Conservation (phyloP, 1,140 invertebrate genomes). For the Micrasema longulum region DNA sequence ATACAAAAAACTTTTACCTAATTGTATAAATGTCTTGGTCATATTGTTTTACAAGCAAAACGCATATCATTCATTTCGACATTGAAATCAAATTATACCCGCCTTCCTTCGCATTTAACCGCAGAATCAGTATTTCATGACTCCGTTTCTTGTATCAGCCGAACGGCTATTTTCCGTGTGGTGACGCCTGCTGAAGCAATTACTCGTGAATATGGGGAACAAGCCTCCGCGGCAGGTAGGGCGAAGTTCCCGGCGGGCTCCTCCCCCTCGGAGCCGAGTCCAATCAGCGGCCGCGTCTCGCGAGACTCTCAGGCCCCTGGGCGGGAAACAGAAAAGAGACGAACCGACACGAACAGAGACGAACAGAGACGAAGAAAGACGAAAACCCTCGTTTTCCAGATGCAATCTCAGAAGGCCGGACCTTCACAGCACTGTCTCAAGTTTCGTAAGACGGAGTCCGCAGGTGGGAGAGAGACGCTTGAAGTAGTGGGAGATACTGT, state of each 20-base stretch:
- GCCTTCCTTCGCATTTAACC: no score
- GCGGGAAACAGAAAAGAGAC: conserved; percentile 5
- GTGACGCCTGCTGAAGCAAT: conserved; percentile 17
- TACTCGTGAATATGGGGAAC: conserved; percentile 11
- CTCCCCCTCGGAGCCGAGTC: conserved; percentile 1
- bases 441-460: conserved; percentile 7
- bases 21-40: no score
- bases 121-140: no score
- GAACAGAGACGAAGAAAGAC: not conserved
- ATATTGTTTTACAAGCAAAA: no score
- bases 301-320: not conserved
- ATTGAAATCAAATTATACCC: no score
- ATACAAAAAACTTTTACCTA: no score
- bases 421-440: not conserved
- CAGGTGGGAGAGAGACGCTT: conserved; percentile 43
- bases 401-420: conserved; percentile 16
- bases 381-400: not conserved
- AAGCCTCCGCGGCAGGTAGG: not conserved
- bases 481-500: conserved; percentile 36
- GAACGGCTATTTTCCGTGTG: conserved; percentile 3
- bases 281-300: conserved; percentile 17
- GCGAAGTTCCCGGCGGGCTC: no score
- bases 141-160: no score
- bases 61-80: no score
- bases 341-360: not conserved